Percentiles rank a stretch among this genome's conserved stretches.
phyloP scores from a whole-genome alignment of 1,140 invertebrate genomes.

The Drusus annulatus region DNA sequence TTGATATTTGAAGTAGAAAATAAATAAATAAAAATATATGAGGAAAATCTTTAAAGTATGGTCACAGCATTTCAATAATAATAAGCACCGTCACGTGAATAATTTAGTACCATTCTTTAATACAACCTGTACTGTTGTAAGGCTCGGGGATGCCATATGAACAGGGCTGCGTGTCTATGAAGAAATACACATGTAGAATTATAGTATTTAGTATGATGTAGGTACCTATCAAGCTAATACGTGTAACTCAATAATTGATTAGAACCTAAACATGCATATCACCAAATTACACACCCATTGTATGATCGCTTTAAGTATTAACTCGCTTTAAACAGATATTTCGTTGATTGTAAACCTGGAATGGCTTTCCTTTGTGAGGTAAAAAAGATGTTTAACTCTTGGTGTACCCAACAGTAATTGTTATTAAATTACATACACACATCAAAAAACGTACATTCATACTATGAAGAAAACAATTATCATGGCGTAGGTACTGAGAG shows the following conservation, averaged over 20 bases:
- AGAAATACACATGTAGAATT: background rate
- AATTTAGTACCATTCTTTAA: constrained; percentile 21
- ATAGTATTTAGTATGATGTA: no score
- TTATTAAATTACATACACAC: no score
- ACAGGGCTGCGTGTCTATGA: constrained; percentile 22
- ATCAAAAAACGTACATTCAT: no score
- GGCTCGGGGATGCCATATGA: background rate
- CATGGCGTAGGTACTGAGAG: no score
- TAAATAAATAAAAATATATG: no score
- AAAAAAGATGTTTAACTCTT: background rate
- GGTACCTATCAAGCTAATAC: no score
- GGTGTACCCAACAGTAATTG: no score
- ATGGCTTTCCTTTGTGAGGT: constrained; percentile 1
- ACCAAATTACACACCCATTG: constrained; percentile 17
- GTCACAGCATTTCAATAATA: constrained; percentile 6
- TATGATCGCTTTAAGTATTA: constrained; percentile 22
- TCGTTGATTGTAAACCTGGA: constrained; percentile 2
- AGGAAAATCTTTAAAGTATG: background rate
- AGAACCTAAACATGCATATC: constrained; percentile 35
- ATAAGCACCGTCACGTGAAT: constrained; percentile 5
- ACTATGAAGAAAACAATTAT: no score
- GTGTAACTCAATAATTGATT: constrained; percentile 23
- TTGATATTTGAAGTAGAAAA: no score
- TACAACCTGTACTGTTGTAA: constrained; percentile 7
- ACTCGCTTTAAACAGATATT: constrained; percentile 23